Percentiles rank a stretch among this genome's conserved stretches.
phyloP scores from a whole-genome alignment of 2,888 invertebrate genomes.

The Siphonodentalium dalli region DNA sequence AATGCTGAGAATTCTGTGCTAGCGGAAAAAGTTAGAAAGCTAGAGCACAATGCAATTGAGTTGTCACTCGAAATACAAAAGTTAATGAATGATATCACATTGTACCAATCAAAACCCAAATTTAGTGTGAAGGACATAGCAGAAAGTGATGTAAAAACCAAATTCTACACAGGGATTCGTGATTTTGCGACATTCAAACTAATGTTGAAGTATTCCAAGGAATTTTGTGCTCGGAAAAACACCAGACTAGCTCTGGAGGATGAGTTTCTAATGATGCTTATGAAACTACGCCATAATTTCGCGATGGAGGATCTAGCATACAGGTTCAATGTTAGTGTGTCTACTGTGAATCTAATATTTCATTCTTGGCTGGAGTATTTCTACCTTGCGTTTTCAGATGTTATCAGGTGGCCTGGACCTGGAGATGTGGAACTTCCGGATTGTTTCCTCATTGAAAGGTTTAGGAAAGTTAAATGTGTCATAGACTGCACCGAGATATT shows the following conservation, averaged over 20 bases:
- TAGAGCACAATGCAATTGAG: too few species aligned
- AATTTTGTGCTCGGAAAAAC: background rate
- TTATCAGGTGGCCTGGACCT: constrained; percentile 1
- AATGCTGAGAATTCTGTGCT: too few species aligned
- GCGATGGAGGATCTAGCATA: constrained; percentile 1
- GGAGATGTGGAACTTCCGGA: background rate
- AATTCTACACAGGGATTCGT: background rate
- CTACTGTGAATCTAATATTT: background rate
- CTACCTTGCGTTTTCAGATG: background rate
- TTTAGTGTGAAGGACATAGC: background rate
- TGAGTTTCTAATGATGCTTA: background rate
- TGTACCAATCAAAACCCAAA: too few species aligned
- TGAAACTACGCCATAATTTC: constrained; percentile 2
- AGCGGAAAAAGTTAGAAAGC: too few species aligned
- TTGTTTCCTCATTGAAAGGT: constrained; percentile 1
- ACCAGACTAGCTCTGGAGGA: constrained; percentile 2
- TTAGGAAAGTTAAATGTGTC: background rate
- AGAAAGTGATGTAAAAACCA: background rate
- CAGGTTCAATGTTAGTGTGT: background rate
- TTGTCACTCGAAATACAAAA: too few species aligned
- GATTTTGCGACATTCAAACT: background rate
- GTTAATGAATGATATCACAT: too few species aligned
- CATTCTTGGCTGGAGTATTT: background rate
- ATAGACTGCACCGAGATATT: constrained; percentile 3
- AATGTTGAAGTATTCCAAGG: background rate